phyloP scores from a whole-genome alignment of 2,113 vertebrate species.

The Tiliqua scincoides region DNA sequence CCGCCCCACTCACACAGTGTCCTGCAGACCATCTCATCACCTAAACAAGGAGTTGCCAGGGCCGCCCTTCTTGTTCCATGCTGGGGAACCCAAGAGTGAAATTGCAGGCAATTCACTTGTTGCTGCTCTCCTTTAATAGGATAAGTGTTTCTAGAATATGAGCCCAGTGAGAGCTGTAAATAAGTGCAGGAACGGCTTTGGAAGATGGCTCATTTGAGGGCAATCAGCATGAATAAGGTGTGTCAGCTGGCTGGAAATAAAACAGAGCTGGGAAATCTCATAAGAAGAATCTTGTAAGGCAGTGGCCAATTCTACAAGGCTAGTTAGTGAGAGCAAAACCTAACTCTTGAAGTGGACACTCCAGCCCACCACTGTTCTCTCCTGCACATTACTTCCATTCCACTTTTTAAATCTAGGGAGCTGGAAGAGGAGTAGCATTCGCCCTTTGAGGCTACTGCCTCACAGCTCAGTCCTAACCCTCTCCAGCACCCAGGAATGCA shows the following conservation, averaged over 20 bases:
- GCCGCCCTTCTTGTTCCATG: neutral
- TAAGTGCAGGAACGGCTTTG: neutral
- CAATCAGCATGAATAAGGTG: neutral
- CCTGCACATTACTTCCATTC: neutral
- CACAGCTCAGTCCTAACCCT: too few relatives aligned
- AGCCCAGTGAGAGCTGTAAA: neutral
- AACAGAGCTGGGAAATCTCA: neutral
- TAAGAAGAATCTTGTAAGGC: neutral
- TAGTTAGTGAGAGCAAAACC: too few relatives aligned
- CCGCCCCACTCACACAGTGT: neutral
- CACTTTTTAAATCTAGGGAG: too few relatives aligned
- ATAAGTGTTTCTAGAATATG: constrained; percentile 1
- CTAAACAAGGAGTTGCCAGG: neutral
- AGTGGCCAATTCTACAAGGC: neutral
- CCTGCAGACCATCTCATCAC: neutral
- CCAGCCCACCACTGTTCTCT: too few relatives aligned
- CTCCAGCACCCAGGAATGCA: too few relatives aligned
- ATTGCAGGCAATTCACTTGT: neutral
- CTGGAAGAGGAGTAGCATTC: too few relatives aligned
- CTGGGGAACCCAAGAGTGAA: neutral
- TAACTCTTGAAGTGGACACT: neutral
- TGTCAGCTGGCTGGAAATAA: neutral
- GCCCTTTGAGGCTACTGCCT: too few relatives aligned
- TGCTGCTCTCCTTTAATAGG: neutral
- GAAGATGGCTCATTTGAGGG: neutral